Evolutionary conservation across 30 jellyfish, hydroid and myxozoan species (phyloP), one percentile per base, ranked within the genome.

Genomic region (Turritopsis rubra): DNA sequence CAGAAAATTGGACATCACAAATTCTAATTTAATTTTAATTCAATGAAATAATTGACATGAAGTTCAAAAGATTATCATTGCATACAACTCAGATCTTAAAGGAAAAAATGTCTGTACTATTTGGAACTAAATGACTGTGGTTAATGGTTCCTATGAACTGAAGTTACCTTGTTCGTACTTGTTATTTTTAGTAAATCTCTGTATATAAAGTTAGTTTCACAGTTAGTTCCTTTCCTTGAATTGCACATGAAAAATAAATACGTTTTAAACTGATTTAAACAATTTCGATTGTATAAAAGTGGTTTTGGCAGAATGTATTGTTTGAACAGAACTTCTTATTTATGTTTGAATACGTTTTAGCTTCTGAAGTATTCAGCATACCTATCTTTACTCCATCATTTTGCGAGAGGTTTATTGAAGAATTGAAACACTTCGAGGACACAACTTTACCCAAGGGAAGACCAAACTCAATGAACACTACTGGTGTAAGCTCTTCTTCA

Each of bases 381-480:
- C 52, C 73, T 80, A 91, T 91, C 27, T 91, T 91, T 74, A 87
- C 87, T 31, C 78, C 76, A 18, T 77, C 53, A n/a, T 91, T 91
- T 66, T 87, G 96, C 73, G 89, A 87, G 28, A 72, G 53, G 54
- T 25, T 91, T 28, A 66, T 87, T 9, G 96, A 91, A 71, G 97
- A 91, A 30, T 25, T 91, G 28, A 88, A 84, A 4, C 71, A 87
- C 75, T 91, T 86, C 71, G 85, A 73, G 21, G 52, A 16, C 3
- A 60, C 86, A 41, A 91, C 81, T 16, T 16, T 85, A 29, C 96
- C 95, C 19, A 71, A 79, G 52, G 93, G 97, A 41, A 87, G 80
- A 79, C 97, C 97, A 53, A 91, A 91, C 73, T 71, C 97, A 22
- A 91, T 91, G 97, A 91, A 91, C 79, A 53, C 68, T 21, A 79